Percentiles rank a stretch among this genome's conserved stretches.
phyloP scores from a whole-genome alignment of 2,113 vertebrate genomes.

The Trachemys scripta region DNA sequence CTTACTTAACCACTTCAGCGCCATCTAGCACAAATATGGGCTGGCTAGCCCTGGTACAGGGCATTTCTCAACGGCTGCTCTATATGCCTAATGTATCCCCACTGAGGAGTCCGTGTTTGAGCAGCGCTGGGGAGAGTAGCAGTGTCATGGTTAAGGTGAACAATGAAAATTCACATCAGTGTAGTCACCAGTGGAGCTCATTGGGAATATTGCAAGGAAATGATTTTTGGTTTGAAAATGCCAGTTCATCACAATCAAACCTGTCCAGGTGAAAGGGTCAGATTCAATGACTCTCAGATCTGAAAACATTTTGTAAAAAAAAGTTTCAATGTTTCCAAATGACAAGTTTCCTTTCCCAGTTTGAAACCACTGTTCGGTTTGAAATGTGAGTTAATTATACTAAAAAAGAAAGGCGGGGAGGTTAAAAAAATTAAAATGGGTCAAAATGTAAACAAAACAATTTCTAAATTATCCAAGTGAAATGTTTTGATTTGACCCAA shows the following conservation, averaged over 20 bases:
- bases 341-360: not conserved
- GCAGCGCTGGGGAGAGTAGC: not conserved
- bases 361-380: not conserved
- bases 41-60: not conserved
- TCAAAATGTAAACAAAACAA: not conserved
- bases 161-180: not conserved
- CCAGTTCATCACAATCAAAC: not conserved
- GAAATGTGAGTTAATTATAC: not conserved
- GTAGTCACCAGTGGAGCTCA: not conserved
- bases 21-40: not conserved
- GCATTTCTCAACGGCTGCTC: not conserved
- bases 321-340: not conserved
- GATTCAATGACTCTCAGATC: not conserved
- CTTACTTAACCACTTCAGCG: slow-evolving; percentile 54
- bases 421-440: not conserved
- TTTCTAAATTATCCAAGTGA: not conserved
- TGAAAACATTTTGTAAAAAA: not conserved
- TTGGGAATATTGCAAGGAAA: not conserved
- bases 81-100: fast-evolving
- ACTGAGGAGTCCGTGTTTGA: fast-evolving
- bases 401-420: not conserved
- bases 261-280: not conserved
- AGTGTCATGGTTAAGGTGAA: not conserved
- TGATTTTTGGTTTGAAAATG: not conserved
- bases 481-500: not conserved